Conservation (phyloP, 1,140 invertebrate species). For the Dendroctonus ponderosae region DNA sequence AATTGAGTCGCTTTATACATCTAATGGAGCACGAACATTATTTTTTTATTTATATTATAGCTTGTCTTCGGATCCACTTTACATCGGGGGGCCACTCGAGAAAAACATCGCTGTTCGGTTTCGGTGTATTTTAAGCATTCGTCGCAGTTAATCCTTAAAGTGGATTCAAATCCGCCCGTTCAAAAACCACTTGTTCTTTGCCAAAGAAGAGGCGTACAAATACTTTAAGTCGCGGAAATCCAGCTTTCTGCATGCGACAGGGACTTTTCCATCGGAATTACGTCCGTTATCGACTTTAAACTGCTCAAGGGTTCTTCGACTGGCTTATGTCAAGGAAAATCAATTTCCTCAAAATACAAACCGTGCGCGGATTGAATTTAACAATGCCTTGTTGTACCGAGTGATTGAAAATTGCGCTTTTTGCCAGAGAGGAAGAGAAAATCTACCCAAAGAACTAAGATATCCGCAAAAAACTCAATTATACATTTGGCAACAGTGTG, state of each 20-base stretch:
- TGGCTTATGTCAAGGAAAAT: too few relatives aligned
- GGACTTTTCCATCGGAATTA: conserved; percentile 20
- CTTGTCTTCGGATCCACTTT: too few relatives aligned
- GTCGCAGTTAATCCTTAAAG: conserved; percentile 28
- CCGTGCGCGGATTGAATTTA: too few relatives aligned
- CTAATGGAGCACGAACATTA: conserved; percentile 14
- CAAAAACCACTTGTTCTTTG: conserved; percentile 27
- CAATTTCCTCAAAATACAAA: too few relatives aligned
- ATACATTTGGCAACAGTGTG: too few relatives aligned
- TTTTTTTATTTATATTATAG: background rate
- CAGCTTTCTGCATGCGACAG: conserved; percentile 31
- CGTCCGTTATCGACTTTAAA: conserved; percentile 3
- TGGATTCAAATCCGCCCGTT: conserved; percentile 28
- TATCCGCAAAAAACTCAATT: too few relatives aligned
- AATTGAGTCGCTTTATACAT: conserved; percentile 2
- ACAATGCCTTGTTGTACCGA: too few relatives aligned
- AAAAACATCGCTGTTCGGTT: conserved; percentile 12
- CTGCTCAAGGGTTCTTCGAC: too few relatives aligned
- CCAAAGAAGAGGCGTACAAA: conserved; percentile 29
- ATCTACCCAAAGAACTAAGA: too few relatives aligned
- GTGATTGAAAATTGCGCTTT: too few relatives aligned
- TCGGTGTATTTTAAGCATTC: conserved; percentile 24
- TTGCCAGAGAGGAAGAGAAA: too few relatives aligned
- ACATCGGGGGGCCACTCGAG: conserved; percentile 4
- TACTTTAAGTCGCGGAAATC: conserved; percentile 35